A percentile compares a stretch with the other conserved stretches of the same genome.
These are phyloP conservation scores for Lordiphosa fenestrarum DNA, from an alignment of 2,888 invertebrate species.

Conservation along the genomic window DNA sequence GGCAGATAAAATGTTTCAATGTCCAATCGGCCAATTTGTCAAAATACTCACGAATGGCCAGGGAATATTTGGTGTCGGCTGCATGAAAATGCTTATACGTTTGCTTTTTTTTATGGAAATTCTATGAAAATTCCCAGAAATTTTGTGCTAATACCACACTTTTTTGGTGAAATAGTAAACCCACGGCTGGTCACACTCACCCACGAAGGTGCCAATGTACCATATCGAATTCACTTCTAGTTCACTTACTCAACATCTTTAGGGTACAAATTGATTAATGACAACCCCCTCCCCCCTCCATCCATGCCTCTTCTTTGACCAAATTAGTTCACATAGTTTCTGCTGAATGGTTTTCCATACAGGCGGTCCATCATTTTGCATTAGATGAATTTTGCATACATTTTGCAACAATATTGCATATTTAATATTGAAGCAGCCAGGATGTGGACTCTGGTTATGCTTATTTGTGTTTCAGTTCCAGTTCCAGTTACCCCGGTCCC, in stretches of 20 bases:
- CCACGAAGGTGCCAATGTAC: constrained; percentile 40
- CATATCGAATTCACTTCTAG: constrained; percentile 46
- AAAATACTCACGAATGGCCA: constrained; percentile 67
- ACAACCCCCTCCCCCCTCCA: neutral
- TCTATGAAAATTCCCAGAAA: too few relatives aligned
- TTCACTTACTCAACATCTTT: constrained; percentile 26
- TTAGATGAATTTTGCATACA: constrained; percentile 1
- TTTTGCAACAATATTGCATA: constrained; percentile 26
- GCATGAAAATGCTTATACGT: constrained; percentile 18
- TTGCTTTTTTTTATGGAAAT: too few relatives aligned
- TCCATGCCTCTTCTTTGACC: neutral
- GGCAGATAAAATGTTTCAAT: constrained; percentile 78
- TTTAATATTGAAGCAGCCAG: constrained; percentile 24
- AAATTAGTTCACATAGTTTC: constrained; percentile 67
- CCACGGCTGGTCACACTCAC: neutral
- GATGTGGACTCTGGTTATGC: constrained; percentile 18
- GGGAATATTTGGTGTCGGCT: constrained; percentile 33
- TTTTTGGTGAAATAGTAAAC: too few relatives aligned
- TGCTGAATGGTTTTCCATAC: constrained; percentile 61
- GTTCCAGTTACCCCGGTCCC: constrained; percentile 33
- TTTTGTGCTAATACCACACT: too few relatives aligned
- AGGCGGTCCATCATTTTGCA: constrained; percentile 4
- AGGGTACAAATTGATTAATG: constrained; percentile 48
- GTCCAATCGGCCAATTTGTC: constrained; percentile 78
- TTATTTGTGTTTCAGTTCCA: constrained; percentile 29